phyloP scores from a whole-genome alignment of 2,113 vertebrate genomes.

The Megaceryle torquata region DNA sequence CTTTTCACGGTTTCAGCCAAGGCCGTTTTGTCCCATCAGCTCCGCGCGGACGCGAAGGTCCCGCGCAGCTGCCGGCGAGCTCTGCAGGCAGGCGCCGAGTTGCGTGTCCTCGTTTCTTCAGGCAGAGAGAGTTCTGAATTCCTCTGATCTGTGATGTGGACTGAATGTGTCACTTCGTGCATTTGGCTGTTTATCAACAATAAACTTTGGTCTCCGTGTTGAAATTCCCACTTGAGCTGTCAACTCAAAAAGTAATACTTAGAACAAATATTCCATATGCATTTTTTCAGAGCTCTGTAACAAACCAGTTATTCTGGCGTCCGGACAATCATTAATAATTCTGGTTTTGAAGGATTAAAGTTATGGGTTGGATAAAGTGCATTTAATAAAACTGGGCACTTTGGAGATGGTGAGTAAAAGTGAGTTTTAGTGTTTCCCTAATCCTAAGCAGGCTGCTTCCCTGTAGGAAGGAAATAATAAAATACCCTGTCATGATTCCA shows the following conservation, averaged over 20 bases:
- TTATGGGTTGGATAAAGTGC: background rate
- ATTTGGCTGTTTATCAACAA: slow-evolving; percentile 22
- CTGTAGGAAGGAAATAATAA: background rate
- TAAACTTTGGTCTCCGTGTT: background rate
- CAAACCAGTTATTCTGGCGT: background rate
- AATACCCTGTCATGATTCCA: background rate
- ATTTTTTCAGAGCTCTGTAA: background rate
- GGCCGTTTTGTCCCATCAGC: background rate
- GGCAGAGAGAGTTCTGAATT: background rate
- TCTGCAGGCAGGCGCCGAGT: background rate
- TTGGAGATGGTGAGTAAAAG: background rate
- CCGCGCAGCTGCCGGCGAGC: background rate
- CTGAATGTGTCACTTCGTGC: slow-evolving; percentile 48
- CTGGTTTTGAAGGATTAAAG: background rate
- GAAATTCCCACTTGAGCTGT: slow-evolving; percentile 20
- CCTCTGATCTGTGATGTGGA: slow-evolving; percentile 53
- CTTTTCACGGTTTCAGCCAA: background rate
- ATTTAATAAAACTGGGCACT: background rate
- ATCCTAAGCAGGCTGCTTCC: background rate
- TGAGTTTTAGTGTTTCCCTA: background rate
- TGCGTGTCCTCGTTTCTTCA: background rate
- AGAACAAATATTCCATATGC: background rate
- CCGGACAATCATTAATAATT: background rate
- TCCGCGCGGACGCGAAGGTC: background rate
- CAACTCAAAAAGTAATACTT: background rate